Percentiles rank a stretch among this genome's conserved stretches.
Evolutionary conservation across 1,140 invertebrate species (phyloP).

Genomic region (Macrocentrus cingulum): DNA sequence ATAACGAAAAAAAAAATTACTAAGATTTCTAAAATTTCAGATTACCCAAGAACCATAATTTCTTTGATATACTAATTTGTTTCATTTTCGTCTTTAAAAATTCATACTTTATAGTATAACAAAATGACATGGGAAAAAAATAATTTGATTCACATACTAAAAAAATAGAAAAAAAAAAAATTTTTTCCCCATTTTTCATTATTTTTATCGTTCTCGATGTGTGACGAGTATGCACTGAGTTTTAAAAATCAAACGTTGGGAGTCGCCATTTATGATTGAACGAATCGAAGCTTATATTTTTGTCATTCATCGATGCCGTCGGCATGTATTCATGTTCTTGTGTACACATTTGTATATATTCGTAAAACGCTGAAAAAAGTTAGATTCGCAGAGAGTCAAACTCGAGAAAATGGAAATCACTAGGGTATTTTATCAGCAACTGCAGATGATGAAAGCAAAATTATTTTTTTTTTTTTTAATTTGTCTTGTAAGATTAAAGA

Average conservation of each 20-base stretch:
- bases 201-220: background rate
- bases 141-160: too few species aligned
- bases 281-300: conserved; percentile 40
- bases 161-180: conserved; percentile 2
- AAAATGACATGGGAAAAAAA: too few species aligned
- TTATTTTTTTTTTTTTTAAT: too few species aligned
- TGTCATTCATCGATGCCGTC: conserved; percentile 35
- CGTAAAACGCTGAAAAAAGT: conserved; percentile 26
- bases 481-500: too few species aligned
- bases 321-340: conserved; percentile 17
- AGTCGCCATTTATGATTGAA: conserved; percentile 37
- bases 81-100: too few species aligned
- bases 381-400: conserved; percentile 15
- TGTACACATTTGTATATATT: conserved; percentile 14
- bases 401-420: conserved; percentile 3
- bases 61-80: too few species aligned
- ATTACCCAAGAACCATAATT: too few species aligned
- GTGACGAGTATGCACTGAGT: conserved; percentile 7
- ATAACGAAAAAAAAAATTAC: too few species aligned
- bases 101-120: too few species aligned
- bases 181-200: background rate
- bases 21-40: too few species aligned
- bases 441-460: background rate
- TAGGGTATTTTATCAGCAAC: background rate
- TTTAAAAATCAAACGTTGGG: conserved; percentile 25